These are phyloP conservation scores for Tadarida brasiliensis DNA, from an alignment of 2,797 vertebrate species.

Conservation along the genomic window DNA sequence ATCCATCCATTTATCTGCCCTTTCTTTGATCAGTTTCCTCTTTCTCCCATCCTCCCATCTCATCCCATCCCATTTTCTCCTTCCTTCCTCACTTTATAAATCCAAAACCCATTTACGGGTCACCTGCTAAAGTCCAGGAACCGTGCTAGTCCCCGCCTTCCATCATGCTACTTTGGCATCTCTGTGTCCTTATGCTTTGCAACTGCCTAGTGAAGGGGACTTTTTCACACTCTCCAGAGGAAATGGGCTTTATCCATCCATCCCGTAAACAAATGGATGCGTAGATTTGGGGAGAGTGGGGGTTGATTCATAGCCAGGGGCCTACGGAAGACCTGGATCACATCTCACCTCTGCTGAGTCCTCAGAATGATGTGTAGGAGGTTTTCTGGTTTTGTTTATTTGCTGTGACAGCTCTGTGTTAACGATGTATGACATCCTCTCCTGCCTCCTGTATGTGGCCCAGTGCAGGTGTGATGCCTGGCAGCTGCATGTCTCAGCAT, in stretches of 20 bases:
- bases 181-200: conserved; percentile 17
- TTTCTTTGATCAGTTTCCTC: not conserved
- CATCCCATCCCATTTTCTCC: not conserved
- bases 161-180: not conserved
- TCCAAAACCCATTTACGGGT: not conserved
- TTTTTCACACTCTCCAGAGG: conserved; percentile 41
- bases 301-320: not conserved
- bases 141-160: not conserved
- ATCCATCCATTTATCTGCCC: not conserved
- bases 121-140: not conserved
- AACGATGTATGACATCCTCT: not conserved
- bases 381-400: conserved; percentile 45
- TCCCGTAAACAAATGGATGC: conserved; percentile 16
- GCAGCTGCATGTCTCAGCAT: not conserved
- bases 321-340: not conserved
- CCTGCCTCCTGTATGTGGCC: not conserved
- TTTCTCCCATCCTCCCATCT: not conserved
- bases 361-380: not conserved
- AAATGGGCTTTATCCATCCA: not conserved
- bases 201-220: not conserved
- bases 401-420: conserved; percentile 43
- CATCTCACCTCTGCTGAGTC: not conserved
- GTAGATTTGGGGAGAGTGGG: not conserved
- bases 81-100: not conserved
- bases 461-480: not conserved